These are phyloP conservation scores for Abrostola tripartita DNA, from an alignment of 2,888 invertebrate species.

Conservation along the genomic window DNA sequence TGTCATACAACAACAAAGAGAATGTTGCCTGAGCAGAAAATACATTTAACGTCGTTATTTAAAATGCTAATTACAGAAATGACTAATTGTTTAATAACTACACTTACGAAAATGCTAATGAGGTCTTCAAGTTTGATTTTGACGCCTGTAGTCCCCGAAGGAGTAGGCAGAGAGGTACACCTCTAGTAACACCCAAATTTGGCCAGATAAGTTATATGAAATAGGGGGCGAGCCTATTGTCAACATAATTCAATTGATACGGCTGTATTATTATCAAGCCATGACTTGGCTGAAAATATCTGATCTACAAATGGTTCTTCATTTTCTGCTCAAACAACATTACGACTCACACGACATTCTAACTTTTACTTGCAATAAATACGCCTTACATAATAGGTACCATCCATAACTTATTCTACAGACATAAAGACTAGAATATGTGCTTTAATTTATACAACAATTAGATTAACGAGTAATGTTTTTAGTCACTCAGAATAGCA, in stretches of 20 bases:
- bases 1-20: constrained; percentile 39
- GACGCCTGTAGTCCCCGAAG: too few species aligned
- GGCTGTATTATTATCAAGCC: too few species aligned
- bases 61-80: too few species aligned
- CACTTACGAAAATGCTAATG: too few species aligned
- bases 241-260: too few species aligned
- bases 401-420: constrained; percentile 43
- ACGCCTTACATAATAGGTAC: constrained; percentile 36
- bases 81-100: too few species aligned
- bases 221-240: too few species aligned
- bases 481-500: background rate
- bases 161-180: too few species aligned
- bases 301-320: background rate
- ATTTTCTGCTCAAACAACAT: constrained; percentile 37
- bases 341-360: constrained; percentile 32
- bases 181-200: too few species aligned
- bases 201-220: too few species aligned
- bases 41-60: background rate
- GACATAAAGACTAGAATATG: constrained; percentile 57
- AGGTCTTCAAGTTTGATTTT: too few species aligned
- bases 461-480: constrained; percentile 6
- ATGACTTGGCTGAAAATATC: too few species aligned
- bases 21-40: constrained; percentile 48
- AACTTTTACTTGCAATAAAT: constrained; percentile 48
- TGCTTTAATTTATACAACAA: constrained; percentile 49